Evolutionary conservation across 1,140 invertebrate species (phyloP).

Genomic region (Caenorhabditis brenneri): DNA sequence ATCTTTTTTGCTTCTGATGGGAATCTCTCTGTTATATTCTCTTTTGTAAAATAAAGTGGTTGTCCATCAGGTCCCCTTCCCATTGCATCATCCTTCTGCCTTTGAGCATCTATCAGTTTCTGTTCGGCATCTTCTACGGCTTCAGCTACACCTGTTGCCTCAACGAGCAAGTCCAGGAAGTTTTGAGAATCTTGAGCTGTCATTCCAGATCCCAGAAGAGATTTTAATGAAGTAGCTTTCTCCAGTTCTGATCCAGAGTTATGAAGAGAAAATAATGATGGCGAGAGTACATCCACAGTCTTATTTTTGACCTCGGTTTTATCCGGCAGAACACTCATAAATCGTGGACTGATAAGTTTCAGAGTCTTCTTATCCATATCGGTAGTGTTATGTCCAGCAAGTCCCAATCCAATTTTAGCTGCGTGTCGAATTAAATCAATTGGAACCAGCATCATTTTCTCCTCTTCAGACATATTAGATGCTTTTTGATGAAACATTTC

Average conservation of each 20-base stretch:
- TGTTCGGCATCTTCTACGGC: constrained; percentile 52
- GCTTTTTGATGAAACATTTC: constrained; percentile 29
- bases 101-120: constrained; percentile 54
- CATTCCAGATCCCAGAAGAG: neutral
- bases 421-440: constrained; percentile 48
- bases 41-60: constrained; percentile 24
- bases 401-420: constrained; percentile 48
- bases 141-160: constrained; percentile 57
- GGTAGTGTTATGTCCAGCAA: constrained; percentile 50
- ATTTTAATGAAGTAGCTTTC: constrained; percentile 48
- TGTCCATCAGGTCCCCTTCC: constrained; percentile 33
- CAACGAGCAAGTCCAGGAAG: constrained; percentile 53
- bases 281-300: constrained; percentile 57
- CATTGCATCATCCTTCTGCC: constrained; percentile 56
- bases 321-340: constrained; percentile 61
- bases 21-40: constrained; percentile 29
- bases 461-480: constrained; percentile 30
- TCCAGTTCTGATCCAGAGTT: constrained; percentile 59
- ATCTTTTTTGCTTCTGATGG: constrained; percentile 7
- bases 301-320: constrained; percentile 51
- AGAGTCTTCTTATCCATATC: constrained; percentile 57
- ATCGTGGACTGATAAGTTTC: constrained; percentile 57
- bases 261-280: constrained; percentile 60
- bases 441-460: constrained; percentile 45
- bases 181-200: constrained; percentile 48